These are phyloP conservation scores for Urocynchramus pylzowi DNA, from an alignment of 2,113 vertebrate species.

Conservation along the genomic window DNA sequence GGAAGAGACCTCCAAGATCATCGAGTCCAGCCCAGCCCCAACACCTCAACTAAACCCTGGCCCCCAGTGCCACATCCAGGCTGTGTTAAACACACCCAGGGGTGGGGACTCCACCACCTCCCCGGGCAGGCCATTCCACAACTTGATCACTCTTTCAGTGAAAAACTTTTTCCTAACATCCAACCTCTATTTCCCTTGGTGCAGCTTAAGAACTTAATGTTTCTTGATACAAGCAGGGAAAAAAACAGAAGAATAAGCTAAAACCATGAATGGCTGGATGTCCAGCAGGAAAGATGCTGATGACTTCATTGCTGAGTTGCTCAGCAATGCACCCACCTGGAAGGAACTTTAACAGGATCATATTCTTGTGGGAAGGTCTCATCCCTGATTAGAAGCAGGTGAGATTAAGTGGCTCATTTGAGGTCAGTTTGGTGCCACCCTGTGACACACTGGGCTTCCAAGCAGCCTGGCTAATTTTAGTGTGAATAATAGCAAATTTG, in stretches of 20 bases:
- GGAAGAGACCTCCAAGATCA: not conserved
- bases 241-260: not conserved
- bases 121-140: not conserved
- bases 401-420: not conserved
- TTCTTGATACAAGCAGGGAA: not conserved
- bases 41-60: not conserved
- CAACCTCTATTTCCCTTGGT: not conserved
- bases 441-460: not conserved
- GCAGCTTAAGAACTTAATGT: not conserved
- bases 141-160: not conserved
- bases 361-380: not conserved
- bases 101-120: not conserved
- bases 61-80: not conserved
- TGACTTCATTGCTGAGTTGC: not conserved
- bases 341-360: not conserved
- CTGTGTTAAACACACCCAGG: not conserved
- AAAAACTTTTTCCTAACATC: not conserved
- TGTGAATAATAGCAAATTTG: conserved; percentile 18
- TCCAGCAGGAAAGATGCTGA: not conserved
- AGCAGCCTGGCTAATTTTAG: not conserved
- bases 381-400: not conserved
- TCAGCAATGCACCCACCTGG: not conserved
- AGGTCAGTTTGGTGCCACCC: not conserved
- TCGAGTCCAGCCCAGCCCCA: not conserved
- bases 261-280: not conserved